Percentiles rank a stretch among this genome's conserved stretches.
Evolutionary conservation across 1,140 invertebrate species (phyloP).

Genomic region (Scaptomyza hsui): DNA sequence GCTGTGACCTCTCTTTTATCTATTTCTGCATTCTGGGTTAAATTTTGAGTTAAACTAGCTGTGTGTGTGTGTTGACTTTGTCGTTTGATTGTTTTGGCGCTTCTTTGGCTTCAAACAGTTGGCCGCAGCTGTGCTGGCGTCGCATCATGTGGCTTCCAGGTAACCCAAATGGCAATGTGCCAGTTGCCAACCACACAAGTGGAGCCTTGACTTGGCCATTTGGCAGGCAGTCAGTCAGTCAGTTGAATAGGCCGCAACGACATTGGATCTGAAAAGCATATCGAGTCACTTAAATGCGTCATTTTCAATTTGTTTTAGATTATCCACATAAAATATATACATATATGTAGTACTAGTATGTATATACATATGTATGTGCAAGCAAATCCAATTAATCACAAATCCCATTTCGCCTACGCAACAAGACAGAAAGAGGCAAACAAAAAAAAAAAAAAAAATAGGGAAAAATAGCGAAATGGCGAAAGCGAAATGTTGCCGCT

Average conservation of each 20-base stretch:
- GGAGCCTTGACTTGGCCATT: conserved; percentile 51
- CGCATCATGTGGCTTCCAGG: conserved; percentile 57
- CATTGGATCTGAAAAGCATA: conserved; percentile 24
- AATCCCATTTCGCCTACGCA: conserved; percentile 37
- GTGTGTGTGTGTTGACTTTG: conserved; percentile 52
- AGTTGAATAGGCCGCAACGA: not conserved
- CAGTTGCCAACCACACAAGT: conserved; percentile 39
- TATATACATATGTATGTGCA: no score
- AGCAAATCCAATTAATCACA: conserved; percentile 67
- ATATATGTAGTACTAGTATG: no score
- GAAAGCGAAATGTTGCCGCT: conserved; percentile 28
- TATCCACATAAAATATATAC: not conserved
- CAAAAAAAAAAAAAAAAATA: not conserved
- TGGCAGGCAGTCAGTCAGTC: conserved; percentile 1
- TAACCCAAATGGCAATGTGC: conserved; percentile 74
- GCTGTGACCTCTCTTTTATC: not conserved
- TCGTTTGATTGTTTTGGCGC: conserved; percentile 54
- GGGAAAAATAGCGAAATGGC: not conserved
- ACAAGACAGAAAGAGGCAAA: conserved; percentile 4
- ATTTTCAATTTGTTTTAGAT: conserved; percentile 29
- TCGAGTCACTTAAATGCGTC: conserved; percentile 11
- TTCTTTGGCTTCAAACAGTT: conserved; percentile 53
- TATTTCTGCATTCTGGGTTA: conserved; percentile 12
- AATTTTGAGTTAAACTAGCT: conserved; percentile 42
- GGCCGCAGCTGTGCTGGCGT: conserved; percentile 21